phyloP scores from a whole-genome alignment of 2,888 invertebrate genomes.

The Sussaba pulchella region DNA sequence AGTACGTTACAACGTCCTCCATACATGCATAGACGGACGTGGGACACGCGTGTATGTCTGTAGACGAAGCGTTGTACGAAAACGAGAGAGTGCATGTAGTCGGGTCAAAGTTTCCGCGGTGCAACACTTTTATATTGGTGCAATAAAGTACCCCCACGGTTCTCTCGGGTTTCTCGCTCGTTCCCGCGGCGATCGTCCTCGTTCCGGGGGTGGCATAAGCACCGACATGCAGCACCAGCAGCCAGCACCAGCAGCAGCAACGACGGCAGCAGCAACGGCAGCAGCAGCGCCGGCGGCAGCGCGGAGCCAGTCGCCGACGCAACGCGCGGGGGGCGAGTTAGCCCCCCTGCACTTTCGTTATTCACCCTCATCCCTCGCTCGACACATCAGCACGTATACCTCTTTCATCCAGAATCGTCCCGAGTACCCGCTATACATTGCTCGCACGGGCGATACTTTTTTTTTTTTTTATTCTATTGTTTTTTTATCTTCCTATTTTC shows the following conservation, averaged over 20 bases:
- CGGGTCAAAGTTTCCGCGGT: slow-evolving; percentile 60
- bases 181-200: slow-evolving; percentile 44
- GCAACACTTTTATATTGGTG: slow-evolving; percentile 68
- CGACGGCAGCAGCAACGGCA: slow-evolving; percentile 15
- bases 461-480: not conserved
- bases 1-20: slow-evolving; percentile 1
- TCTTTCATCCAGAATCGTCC: slow-evolving; percentile 40
- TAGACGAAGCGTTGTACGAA: slow-evolving; percentile 18
- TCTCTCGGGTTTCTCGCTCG: slow-evolving; percentile 40
- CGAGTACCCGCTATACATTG: not conserved
- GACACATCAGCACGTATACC: slow-evolving; percentile 61
- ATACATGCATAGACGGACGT: not conserved
- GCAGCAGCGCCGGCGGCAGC: not conserved
- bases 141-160: slow-evolving; percentile 64
- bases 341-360: slow-evolving; percentile 60
- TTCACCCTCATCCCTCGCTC: slow-evolving; percentile 54
- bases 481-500: too few species aligned
- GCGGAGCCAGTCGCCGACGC: slow-evolving; percentile 14
- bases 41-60: slow-evolving; percentile 9
- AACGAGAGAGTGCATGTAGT: slow-evolving; percentile 28
- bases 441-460: not conserved
- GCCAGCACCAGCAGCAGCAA: not conserved
- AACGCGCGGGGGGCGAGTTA: slow-evolving; percentile 29
- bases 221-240: slow-evolving; percentile 4
- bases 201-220: slow-evolving; percentile 26